Conservation (phyloP, 1,140 invertebrate species). For the Tachypleus tridentatus region DNA sequence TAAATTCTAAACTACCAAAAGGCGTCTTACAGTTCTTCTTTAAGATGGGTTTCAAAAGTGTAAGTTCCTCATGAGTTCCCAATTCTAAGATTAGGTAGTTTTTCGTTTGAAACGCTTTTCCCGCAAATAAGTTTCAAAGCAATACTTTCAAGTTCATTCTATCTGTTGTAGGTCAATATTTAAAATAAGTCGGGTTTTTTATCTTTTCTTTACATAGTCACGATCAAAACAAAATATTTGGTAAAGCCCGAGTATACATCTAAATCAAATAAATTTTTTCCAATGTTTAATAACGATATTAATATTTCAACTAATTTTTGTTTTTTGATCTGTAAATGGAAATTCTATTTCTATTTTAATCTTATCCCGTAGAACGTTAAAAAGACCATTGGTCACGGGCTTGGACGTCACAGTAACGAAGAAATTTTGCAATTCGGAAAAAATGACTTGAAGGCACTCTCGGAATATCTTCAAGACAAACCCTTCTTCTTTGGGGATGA, state of each 20-base stretch:
- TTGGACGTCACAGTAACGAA: conserved; percentile 77
- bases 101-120: no score
- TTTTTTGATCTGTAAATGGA: conserved; percentile 6
- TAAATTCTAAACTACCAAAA: conserved; percentile 73
- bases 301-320: conserved; percentile 4
- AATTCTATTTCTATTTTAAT: conserved; percentile 12
- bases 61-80: conserved; percentile 14
- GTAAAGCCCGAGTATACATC: no score
- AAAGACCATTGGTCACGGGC: conserved; percentile 57
- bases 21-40: conserved; percentile 77
- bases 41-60: conserved; percentile 49
- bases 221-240: no score
- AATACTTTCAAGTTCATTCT: no score
- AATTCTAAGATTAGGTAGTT: no score
- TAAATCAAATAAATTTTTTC: no score
- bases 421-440: conserved; percentile 81
- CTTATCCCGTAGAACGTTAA: conserved; percentile 53
- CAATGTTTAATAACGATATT: no score
- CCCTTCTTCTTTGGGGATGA: conserved; percentile 90
- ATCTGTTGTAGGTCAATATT: no score
- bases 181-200: not conserved
- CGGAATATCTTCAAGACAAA: conserved; percentile 75
- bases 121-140: no score
- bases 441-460: conserved; percentile 78
- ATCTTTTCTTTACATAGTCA: conserved; percentile 5